Evolutionary conservation across 2,888 invertebrate genomes (phyloP), one percentile per base, ranked within the genome.

Genomic region (Frankliniella fusca): DNA sequence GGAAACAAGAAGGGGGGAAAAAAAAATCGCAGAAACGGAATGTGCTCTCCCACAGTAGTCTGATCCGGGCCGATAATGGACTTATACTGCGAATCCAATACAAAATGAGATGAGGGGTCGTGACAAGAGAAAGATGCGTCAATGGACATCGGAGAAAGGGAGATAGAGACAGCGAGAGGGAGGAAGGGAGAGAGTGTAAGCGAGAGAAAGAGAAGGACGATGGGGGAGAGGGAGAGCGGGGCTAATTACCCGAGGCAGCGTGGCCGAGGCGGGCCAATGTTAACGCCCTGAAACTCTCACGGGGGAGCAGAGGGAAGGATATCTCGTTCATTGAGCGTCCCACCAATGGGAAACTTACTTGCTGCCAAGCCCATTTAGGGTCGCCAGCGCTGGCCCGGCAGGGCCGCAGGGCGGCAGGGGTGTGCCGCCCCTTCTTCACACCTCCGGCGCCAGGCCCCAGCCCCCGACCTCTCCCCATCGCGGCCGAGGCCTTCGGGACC

Each of bases 61-160:
- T 38, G 38, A 38, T 38, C 38, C 70, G 23, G 27, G 23, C 12
- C 70, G 70, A 27, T 76, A 76, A 76, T 76, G 70, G 70, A 76
- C 70, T 27, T 23, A 76, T 76, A 76, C 70, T 23, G 23, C 70
- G 70, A 76, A 23, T 27, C 70, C 70, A 76, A 76, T 76, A 76
- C 70, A 76, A 76, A 76, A 76, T 76, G 70, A 76, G 70, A 12
- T 76, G 23, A 76, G n/a, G 70, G 27, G 70, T 27, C 23, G 27
- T 54, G 54, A 54, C 15, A 61, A n/a, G 61, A 61, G 18, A 61
- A 15, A 61, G 61, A n/a, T n/a, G 61, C 15, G 61, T 20, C 15
- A 61, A 61, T 18, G 15, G 61, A 18, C n/a, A 18, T 18, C 61
- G 70, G 27, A 27, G 27, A 54, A 2, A 54, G 54, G 8, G 54